phyloP scores from a whole-genome alignment of 2,888 invertebrate genomes.

The Eutolmus rufibarbis region DNA sequence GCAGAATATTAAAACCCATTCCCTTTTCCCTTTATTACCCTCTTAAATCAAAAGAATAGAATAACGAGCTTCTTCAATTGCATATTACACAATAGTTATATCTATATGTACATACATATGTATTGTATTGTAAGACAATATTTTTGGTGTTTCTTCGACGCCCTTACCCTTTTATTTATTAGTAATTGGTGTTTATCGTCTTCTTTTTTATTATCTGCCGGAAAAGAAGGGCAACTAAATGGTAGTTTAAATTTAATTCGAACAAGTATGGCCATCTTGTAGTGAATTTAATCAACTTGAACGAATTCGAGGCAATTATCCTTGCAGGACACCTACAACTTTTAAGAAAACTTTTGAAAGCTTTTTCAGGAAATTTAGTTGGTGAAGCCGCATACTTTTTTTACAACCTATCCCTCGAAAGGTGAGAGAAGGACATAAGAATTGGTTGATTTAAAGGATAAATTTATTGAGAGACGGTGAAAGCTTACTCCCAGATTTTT shows the following conservation, averaged over 20 bases:
- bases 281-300: neutral
- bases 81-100: too few relatives aligned
- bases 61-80: too few relatives aligned
- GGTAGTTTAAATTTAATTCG: neutral
- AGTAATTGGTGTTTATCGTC: neutral
- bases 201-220: neutral
- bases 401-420: neutral
- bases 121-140: too few relatives aligned
- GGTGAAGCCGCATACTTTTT: neutral
- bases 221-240: neutral
- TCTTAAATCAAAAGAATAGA: neutral
- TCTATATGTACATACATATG: too few relatives aligned
- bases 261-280: neutral
- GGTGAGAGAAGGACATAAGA: neutral
- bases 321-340: neutral
- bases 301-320: neutral
- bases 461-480: neutral
- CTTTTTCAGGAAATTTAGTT: neutral
- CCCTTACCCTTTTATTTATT: too few relatives aligned
- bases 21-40: neutral
- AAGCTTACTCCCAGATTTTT: neutral
- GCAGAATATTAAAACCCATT: neutral
- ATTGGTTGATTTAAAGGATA: neutral
- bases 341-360: neutral
- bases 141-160: too few relatives aligned